These are phyloP conservation scores for Parauchenoglanis ngamensis DNA, from an alignment of 2,797 vertebrate species.

Conservation along the genomic window DNA sequence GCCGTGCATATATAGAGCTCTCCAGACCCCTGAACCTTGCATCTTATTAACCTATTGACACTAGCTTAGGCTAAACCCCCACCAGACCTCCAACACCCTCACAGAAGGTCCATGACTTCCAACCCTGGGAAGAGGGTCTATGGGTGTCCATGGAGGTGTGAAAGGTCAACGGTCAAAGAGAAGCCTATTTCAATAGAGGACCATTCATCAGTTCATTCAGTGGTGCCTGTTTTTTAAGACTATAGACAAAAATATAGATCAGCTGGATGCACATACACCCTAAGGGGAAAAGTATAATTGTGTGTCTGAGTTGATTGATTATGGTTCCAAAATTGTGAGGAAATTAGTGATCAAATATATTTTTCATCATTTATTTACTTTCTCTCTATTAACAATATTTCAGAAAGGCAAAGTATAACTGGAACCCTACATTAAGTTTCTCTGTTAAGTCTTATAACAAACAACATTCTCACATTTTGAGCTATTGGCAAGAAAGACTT, in stretches of 20 bases:
- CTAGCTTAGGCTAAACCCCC: conserved; percentile 49
- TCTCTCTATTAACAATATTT: not conserved
- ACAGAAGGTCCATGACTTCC: conserved; percentile 35
- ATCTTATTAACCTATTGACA: conserved; percentile 69
- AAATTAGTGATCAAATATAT: not conserved
- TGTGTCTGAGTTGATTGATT: conserved; percentile 23
- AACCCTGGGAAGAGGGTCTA: conserved; percentile 49
- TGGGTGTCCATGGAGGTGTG: conserved; percentile 39
- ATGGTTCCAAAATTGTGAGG: not conserved
- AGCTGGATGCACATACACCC: conserved; percentile 45
- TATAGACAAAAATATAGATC: conserved; percentile 56
- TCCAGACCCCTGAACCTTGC: conserved; percentile 50
- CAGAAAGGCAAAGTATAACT: not conserved
- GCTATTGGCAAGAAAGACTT: not conserved
- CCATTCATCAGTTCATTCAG: conserved; percentile 65
- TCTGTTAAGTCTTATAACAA: not conserved
- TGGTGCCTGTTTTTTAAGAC: conserved; percentile 27
- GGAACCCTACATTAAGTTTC: too few relatives aligned
- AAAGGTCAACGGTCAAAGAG: conserved; percentile 57
- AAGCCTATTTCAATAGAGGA: conserved; percentile 65
- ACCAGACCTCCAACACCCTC: conserved; percentile 19
- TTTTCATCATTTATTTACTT: not conserved
- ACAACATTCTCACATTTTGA: not conserved
- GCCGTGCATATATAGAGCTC: conserved; percentile 62
- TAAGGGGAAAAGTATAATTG: conserved; percentile 23